Percentiles rank a stretch among this genome's conserved stretches.
Evolutionary conservation across 2,113 vertebrate genomes (phyloP).

Genomic region (Aspiorhynchus laticeps): DNA sequence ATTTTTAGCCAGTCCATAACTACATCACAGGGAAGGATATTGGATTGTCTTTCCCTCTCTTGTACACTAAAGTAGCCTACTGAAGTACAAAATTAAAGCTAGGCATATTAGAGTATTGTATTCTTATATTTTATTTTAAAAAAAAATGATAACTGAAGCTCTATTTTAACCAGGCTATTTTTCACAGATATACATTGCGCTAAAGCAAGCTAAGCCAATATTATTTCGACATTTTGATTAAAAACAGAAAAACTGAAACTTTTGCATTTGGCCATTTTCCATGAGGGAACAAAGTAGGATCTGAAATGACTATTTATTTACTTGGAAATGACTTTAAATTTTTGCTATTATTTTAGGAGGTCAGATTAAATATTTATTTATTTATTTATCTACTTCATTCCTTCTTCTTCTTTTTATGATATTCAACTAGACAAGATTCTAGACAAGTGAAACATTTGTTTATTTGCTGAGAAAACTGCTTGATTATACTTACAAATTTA

Average conservation of each 20-base stretch:
- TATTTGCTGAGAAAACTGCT: too few relatives aligned
- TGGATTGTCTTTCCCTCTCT: slow-evolving; percentile 22
- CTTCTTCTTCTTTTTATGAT: too few relatives aligned
- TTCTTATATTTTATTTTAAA: slow-evolving; percentile 13
- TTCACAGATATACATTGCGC: background rate
- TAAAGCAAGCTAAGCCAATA: slow-evolving; percentile 12
- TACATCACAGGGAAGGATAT: slow-evolving; percentile 4
- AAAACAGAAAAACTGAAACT: background rate
- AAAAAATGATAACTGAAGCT: background rate
- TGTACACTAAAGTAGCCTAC: background rate
- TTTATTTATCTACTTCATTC: too few relatives aligned
- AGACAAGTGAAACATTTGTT: too few relatives aligned
- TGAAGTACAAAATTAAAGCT: slow-evolving; percentile 31
- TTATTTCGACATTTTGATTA: background rate
- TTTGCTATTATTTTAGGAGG: background rate
- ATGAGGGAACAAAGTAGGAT: background rate
- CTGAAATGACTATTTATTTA: background rate
- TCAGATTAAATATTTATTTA: background rate
- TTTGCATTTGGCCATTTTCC: background rate
- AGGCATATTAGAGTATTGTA: slow-evolving; percentile 14
- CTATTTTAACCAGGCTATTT: background rate
- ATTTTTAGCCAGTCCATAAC: slow-evolving; percentile 21
- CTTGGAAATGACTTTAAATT: too few relatives aligned
- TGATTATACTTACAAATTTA: background rate
- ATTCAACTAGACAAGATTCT: background rate